Conservation (phyloP, 2,113 vertebrate species). For the Anser cygnoides region DNA sequence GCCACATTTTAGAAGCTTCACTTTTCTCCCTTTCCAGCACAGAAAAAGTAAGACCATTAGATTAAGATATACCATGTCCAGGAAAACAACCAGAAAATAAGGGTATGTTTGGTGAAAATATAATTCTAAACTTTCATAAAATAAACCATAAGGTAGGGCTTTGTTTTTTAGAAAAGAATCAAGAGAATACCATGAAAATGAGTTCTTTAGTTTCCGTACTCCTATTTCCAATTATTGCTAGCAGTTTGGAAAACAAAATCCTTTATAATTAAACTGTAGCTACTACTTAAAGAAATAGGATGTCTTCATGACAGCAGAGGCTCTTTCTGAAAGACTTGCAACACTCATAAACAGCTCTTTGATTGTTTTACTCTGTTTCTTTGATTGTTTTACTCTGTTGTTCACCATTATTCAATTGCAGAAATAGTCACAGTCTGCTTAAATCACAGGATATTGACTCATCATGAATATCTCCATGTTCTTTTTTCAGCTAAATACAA, state of each 20-base stretch:
- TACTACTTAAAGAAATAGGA: neutral
- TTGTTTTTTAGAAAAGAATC: neutral
- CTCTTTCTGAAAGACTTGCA: neutral
- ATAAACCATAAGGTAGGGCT: neutral
- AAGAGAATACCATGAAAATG: fast-evolving
- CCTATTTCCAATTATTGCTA: neutral
- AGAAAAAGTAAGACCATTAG: neutral
- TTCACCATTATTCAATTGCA: neutral
- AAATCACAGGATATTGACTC: neutral
- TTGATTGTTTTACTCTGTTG: neutral
- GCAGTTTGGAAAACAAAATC: neutral
- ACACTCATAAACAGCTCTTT: neutral
- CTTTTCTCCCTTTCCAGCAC: neutral
- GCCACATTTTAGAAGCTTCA: neutral
- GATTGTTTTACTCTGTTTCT: neutral
- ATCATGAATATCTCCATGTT: neutral
- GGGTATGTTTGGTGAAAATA: neutral
- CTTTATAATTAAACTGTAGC: neutral
- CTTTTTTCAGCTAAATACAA: neutral
- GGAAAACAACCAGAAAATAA: neutral
- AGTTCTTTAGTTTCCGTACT: neutral
- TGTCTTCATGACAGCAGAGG: neutral
- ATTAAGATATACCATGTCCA: neutral
- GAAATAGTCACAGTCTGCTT: neutral
- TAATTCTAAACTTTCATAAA: neutral